These are phyloP conservation scores for Nilaparvata lugens DNA, from an alignment of 1,140 invertebrate genomes.

Conservation along the genomic window DNA sequence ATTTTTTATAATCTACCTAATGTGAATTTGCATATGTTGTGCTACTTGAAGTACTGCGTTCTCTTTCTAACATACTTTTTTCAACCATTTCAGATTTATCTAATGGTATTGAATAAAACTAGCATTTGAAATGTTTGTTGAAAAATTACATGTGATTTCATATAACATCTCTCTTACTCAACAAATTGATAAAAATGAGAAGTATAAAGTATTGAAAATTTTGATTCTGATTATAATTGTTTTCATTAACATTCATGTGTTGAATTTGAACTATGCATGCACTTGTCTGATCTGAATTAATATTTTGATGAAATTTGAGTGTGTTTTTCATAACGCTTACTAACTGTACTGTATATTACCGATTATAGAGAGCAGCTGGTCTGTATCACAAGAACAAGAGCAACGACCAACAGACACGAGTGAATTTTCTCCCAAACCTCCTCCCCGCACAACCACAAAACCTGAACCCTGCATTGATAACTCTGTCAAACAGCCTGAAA, in stretches of 20 bases:
- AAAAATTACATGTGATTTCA: too few relatives aligned
- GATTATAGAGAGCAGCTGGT: constrained; percentile 21
- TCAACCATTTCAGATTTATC: too few relatives aligned
- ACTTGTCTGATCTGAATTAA: constrained; percentile 1
- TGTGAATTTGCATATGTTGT: background rate
- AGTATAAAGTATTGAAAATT: too few relatives aligned
- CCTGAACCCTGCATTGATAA: constrained; percentile 8
- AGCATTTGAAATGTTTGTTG: too few relatives aligned
- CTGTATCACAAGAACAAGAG: constrained; percentile 21
- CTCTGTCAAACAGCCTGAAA: constrained; percentile 4
- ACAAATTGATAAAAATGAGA: too few relatives aligned
- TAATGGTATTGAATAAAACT: too few relatives aligned
- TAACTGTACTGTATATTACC: constrained; percentile 16
- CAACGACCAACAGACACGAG: constrained; percentile 14
- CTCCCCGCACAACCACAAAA: constrained; percentile 11
- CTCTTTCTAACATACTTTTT: constrained; percentile 12
- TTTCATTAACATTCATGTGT: too few relatives aligned
- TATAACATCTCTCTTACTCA: too few relatives aligned
- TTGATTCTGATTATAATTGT: too few relatives aligned
- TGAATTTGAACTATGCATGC: background rate
- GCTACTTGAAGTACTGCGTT: background rate
- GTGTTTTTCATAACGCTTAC: constrained; percentile 15
- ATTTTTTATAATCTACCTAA: background rate
- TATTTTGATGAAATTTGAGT: constrained; percentile 7
- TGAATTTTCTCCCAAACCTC: constrained; percentile 17